phyloP scores from a whole-genome alignment of 2,888 invertebrate species.

The Drosophila testacea region DNA sequence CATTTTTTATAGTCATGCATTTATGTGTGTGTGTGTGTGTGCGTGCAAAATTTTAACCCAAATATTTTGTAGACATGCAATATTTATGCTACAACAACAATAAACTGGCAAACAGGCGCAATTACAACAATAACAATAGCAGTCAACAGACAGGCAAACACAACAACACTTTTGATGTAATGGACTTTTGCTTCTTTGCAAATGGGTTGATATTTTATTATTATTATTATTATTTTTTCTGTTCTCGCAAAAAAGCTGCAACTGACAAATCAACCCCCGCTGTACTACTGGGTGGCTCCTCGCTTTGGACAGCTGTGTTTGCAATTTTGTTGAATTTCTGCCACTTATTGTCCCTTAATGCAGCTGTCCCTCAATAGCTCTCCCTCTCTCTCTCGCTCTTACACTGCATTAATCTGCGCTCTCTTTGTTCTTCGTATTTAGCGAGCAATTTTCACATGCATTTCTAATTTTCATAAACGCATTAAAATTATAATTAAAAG shows the following conservation, averaged over 20 bases:
- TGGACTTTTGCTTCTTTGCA: conserved; percentile 55
- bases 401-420: conserved; percentile 1
- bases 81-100: conserved; percentile 64
- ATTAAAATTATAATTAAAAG: conserved; percentile 82
- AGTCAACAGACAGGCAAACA: conserved; percentile 40
- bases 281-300: conserved; percentile 32
- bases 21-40: conserved; percentile 36
- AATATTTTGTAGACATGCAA: conserved; percentile 81
- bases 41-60: conserved; percentile 76
- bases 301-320: conserved; percentile 43
- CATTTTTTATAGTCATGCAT: conserved; percentile 51
- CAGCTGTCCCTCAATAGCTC: conserved; percentile 54
- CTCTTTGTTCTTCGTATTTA: conserved; percentile 44
- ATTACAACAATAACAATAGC: conserved; percentile 59
- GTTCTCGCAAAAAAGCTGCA: conserved; percentile 18
- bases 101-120: conserved; percentile 48
- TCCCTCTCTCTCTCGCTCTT: conserved; percentile 5
- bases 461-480: conserved; percentile 81
- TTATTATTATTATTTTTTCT: too few species aligned
- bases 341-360: conserved; percentile 47
- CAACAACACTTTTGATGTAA: conserved; percentile 51
- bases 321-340: conserved; percentile 6
- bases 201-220: conserved; percentile 28
- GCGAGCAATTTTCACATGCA: conserved; percentile 71
- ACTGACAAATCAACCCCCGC: conserved; percentile 41